These are phyloP conservation scores for Hemiscyllium ocellatum DNA, from an alignment of 2,113 vertebrate species.

Conservation along the genomic window DNA sequence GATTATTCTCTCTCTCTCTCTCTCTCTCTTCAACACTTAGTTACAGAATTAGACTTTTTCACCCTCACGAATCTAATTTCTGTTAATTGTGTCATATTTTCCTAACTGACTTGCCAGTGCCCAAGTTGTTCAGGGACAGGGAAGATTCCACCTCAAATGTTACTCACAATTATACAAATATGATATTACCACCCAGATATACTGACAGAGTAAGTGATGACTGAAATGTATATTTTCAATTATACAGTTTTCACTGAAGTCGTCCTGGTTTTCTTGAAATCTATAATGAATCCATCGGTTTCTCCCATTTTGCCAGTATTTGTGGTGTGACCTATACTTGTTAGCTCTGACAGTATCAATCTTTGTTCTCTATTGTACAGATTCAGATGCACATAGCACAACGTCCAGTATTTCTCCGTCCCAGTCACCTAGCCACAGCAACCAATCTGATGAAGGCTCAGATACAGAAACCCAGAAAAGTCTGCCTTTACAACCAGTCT, in stretches of 20 bases:
- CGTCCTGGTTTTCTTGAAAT: not conserved
- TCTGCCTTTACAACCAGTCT: conserved; percentile 54
- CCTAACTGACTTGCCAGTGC: too few relatives aligned
- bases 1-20: too few relatives aligned
- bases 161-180: not conserved
- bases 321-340: not conserved
- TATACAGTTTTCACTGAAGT: not conserved
- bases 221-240: not conserved
- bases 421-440: conserved; percentile 68
- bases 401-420: conserved; percentile 67
- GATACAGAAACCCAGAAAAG: conserved; percentile 65
- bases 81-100: too few relatives aligned
- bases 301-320: not conserved
- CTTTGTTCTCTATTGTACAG: conserved; percentile 42
- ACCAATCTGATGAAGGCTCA: conserved; percentile 67
- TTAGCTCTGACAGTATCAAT: not conserved
- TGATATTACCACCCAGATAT: not conserved
- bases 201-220: not conserved
- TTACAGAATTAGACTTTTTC: too few relatives aligned
- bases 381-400: conserved; percentile 68
- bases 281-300: not conserved
- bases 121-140: too few relatives aligned
- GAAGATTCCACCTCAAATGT: not conserved
- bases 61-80: too few relatives aligned
- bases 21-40: too few relatives aligned